Conservation (phyloP, 2,113 vertebrate species). For the Tautogolabrus adspersus region DNA sequence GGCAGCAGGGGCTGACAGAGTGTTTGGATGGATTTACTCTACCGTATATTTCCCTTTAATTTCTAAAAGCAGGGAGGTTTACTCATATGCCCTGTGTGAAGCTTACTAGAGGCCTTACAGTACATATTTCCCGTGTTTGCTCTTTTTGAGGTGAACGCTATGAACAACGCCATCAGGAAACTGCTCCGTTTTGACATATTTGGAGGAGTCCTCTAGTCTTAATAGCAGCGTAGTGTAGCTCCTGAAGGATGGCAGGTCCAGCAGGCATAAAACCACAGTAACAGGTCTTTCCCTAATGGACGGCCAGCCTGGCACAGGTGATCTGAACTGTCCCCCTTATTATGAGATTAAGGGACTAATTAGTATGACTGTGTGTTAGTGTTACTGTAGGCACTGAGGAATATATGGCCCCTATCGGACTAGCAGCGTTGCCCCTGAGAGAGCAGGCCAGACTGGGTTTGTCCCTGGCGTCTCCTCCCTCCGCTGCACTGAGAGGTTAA, state of each 20-base stretch:
- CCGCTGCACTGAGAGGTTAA: slow-evolving; percentile 59
- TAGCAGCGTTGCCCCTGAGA: slow-evolving; percentile 59
- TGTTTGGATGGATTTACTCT: slow-evolving; percentile 74
- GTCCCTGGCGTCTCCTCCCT: slow-evolving; percentile 62
- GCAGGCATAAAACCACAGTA: slow-evolving; percentile 64
- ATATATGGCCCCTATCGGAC: slow-evolving; percentile 57
- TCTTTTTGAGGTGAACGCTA: slow-evolving; percentile 13
- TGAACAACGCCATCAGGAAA: slow-evolving; percentile 11
- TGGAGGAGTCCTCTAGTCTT: slow-evolving; percentile 55
- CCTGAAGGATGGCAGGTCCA: slow-evolving; percentile 64
- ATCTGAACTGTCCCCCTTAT: slow-evolving; percentile 74
- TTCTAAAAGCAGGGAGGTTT: slow-evolving; percentile 46
- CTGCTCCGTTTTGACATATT: slow-evolving; percentile 4
- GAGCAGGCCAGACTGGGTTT: slow-evolving; percentile 51
- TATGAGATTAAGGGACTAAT: slow-evolving; percentile 86
- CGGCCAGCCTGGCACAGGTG: slow-evolving; percentile 64
- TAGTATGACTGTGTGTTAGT: slow-evolving; percentile 68
- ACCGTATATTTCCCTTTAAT: slow-evolving; percentile 61
- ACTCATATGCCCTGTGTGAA: slow-evolving; percentile 6
- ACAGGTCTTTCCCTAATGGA: slow-evolving; percentile 73
- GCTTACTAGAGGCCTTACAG: not conserved
- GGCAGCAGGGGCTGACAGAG: slow-evolving; percentile 70
- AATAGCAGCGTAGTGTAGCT: slow-evolving; percentile 65
- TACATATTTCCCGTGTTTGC: not conserved
- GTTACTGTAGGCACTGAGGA: slow-evolving; percentile 57